phyloP scores from a whole-genome alignment of 2,113 vertebrate species.

The Sterna hirundo region DNA sequence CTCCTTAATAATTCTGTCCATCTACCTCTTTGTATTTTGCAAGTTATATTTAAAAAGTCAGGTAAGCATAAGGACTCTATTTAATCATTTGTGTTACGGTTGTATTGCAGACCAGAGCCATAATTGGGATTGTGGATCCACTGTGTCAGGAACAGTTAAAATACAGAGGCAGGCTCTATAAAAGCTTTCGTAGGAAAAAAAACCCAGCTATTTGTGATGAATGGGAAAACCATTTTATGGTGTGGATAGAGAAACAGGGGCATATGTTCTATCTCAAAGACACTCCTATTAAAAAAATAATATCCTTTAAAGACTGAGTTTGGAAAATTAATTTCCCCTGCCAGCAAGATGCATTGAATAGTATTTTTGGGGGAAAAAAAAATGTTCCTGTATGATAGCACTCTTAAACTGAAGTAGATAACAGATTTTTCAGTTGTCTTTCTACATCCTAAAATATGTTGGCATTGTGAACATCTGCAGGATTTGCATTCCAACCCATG shows the following conservation, averaged over 20 bases:
- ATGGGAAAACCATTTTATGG: slow-evolving; percentile 49
- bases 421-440: not conserved
- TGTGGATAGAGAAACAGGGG: slow-evolving; percentile 15
- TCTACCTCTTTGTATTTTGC: not conserved
- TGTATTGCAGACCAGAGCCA: not conserved
- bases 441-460: not conserved
- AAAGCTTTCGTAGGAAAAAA: not conserved
- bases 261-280: slow-evolving; percentile 59
- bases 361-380: not conserved
- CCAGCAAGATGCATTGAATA: slow-evolving; percentile 6
- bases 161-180: not conserved
- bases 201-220: slow-evolving; percentile 5
- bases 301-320: slow-evolving; percentile 44
- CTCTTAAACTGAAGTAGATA: not conserved
- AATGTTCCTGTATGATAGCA: not conserved
- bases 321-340: slow-evolving; percentile 55
- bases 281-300: slow-evolving; percentile 56
- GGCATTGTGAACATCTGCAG: not conserved
- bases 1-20: not conserved
- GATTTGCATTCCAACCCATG: not conserved
- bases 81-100: not conserved
- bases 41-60: not conserved
- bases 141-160: not conserved
- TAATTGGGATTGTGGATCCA: not conserved
- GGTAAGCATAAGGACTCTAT: not conserved